Percentiles rank a stretch among this genome's conserved stretches.
Conservation (phyloP, 2,888 invertebrate species). For the Noctuana brunneofusca region DNA sequence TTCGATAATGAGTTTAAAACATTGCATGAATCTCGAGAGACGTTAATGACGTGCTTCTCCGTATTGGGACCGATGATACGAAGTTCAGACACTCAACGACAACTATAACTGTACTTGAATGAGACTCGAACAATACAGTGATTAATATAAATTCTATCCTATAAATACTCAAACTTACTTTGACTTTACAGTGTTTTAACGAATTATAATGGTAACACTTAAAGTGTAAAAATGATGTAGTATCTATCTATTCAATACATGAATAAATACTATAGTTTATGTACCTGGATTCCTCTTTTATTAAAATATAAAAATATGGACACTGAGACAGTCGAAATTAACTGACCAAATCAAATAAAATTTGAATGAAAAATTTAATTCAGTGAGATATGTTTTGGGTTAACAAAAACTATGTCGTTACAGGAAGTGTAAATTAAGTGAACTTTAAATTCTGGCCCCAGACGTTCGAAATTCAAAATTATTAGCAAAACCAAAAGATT, state of each 20-base stretch:
- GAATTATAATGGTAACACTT: no score
- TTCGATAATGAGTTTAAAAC: slow-evolving; percentile 44
- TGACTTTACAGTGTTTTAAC: no score
- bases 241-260: no score
- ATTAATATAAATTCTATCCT: no score
- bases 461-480: slow-evolving; percentile 37
- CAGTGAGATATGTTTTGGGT: neutral
- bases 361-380: no score
- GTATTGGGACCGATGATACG: slow-evolving; percentile 27
- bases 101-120: slow-evolving; percentile 17
- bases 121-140: neutral
- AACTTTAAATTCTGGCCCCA: slow-evolving; percentile 69
- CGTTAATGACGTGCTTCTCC: slow-evolving; percentile 44
- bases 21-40: slow-evolving; percentile 66
- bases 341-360: no score
- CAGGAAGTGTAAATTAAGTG: neutral
- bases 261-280: no score
- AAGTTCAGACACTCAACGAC: slow-evolving; percentile 24
- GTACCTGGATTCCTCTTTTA: no score
- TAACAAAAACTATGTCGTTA: neutral
- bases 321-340: no score
- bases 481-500: slow-evolving; percentile 15
- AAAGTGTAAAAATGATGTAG: no score
- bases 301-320: no score
- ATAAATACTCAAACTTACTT: no score